These are phyloP conservation scores for Erythrocercus mccallii DNA, from an alignment of 2,113 vertebrate species.

Conservation along the genomic window DNA sequence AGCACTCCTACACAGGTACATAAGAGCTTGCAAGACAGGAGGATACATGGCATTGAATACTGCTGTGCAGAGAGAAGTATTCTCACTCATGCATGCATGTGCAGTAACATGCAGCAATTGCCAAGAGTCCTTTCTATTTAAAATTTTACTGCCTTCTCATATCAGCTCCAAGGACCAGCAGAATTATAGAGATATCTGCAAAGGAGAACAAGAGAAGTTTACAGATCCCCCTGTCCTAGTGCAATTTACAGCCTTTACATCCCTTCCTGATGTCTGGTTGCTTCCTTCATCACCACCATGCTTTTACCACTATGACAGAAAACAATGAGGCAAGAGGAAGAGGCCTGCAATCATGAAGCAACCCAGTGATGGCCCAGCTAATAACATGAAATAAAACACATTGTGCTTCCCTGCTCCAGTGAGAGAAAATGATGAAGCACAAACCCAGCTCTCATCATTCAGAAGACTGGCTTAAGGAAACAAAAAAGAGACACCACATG, in stretches of 20 bases:
- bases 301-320: constrained; percentile 61
- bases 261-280: neutral
- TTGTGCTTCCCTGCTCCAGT: constrained; percentile 49
- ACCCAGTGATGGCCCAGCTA: constrained; percentile 54
- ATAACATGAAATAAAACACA: constrained; percentile 63
- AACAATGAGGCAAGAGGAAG: constrained; percentile 56
- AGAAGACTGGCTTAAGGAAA: constrained; percentile 41
- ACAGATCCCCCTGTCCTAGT: neutral
- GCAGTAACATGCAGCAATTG: neutral
- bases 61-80: neutral
- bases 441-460: constrained; percentile 47
- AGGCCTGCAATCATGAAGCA: constrained; percentile 33
- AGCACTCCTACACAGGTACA: neutral
- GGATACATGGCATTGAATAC: neutral
- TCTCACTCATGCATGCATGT: neutral
- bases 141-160: neutral
- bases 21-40: neutral
- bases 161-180: neutral
- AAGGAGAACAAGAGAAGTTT: neutral
- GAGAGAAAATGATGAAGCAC: constrained; percentile 54
- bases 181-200: constrained; percentile 42
- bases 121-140: neutral
- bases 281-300: constrained; percentile 23
- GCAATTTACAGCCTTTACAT: constrained; percentile 18
- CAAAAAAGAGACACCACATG: neutral